Conservation (phyloP, 2,797 vertebrate genomes). For the Sandelia bainsii region DNA sequence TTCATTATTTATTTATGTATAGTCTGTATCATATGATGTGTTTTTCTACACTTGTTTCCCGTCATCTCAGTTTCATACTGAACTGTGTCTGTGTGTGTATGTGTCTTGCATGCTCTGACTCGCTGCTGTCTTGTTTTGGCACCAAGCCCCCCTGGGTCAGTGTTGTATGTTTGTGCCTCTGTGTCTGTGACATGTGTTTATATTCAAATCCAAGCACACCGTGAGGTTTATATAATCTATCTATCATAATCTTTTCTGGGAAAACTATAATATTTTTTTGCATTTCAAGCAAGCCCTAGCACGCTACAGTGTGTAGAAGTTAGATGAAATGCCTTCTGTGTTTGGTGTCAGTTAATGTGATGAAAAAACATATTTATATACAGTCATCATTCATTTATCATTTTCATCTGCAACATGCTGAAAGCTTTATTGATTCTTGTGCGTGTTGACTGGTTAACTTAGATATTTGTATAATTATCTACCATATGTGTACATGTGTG, state of each 20-base stretch:
- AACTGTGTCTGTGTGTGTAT: conserved; percentile 13
- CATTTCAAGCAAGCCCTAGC: no score
- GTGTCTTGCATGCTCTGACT: conserved; percentile 31
- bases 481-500: neutral
- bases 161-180: conserved; percentile 62
- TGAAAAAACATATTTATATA: no score
- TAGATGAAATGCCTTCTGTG: no score
- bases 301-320: no score
- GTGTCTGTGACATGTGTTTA: conserved; percentile 26
- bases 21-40: neutral
- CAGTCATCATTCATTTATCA: no score
- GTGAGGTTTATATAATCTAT: no score
- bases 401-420: no score
- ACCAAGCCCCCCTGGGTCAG: conserved; percentile 83
- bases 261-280: no score
- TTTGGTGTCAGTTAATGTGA: no score
- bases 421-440: no score
- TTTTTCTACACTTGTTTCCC: conserved; percentile 27
- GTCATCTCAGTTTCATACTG: conserved; percentile 24
- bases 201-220: no score
- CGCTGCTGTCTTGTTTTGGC: conserved; percentile 42
- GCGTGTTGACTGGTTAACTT: neutral
- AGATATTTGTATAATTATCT: conserved; percentile 1
- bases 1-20: conserved; percentile 21
- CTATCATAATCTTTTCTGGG: no score